Base-by-base conservation (phyloP, 2,797 vertebrate genomes). In the Eurystomus glaucurus region DNA sequence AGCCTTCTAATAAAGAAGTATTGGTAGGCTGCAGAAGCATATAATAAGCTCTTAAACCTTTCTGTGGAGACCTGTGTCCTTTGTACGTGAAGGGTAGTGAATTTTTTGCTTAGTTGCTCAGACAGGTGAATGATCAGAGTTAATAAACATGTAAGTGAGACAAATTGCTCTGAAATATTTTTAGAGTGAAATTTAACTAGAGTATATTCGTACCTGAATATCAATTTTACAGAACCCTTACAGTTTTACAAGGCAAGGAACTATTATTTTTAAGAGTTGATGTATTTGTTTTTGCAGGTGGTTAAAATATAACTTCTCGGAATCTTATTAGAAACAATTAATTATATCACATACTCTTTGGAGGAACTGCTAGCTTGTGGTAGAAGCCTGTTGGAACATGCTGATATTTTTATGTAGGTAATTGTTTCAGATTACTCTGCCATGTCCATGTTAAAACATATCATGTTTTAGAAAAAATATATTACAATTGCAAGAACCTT, bases 141-240 rank as follows among this genome's bases (percentile, higher is more conserved):
- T 85, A 91, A 96, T 62, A 96, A 69, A 93, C 20, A 2, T 84
- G 28, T 93, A 78, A 90, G 74, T 89, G 92, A 97, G 92, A 98
- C 85, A 98, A 97, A 97, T 96, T 92, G 65, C 52, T 94, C 82
- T 88, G 62, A 93, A 92, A 93, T 97, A 96, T 92, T 97, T 97
- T 97, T 91, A 95, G 64, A 96, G 52, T 54, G 45, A 94, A 72
- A 95, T 50, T 87, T 95, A 95, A 69, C 77, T 62, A 68, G 75
- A 78, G 77, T 85, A 92, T 84, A 91, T 89, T 92, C 16, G 41
- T 79, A 46, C 88, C 91, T 60, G 90, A 96, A 95, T 95, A 97
- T 85, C 83, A 95, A 82, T 94, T 97, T 85, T 86, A 61, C 41
- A 89, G 51, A 80, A 81, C 48, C 9, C 58, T 86, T 69, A 62